Evolutionary conservation across 2,797 vertebrate genomes (phyloP).

Genomic region (Streptopelia turtur): DNA sequence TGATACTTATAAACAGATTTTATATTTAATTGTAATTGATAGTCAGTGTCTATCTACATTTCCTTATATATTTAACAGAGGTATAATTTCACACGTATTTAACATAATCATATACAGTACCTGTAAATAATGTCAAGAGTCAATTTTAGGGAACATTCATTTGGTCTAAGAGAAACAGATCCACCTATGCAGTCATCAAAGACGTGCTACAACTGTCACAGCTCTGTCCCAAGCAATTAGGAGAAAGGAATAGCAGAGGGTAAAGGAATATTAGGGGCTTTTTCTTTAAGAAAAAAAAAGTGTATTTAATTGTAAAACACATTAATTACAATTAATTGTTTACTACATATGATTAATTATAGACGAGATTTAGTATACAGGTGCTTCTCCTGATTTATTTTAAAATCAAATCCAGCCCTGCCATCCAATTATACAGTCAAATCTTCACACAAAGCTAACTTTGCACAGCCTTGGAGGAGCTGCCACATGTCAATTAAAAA

Average conservation of each 20-base stretch:
- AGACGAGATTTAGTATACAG: background rate
- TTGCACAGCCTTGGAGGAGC: background rate
- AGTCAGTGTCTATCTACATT: background rate
- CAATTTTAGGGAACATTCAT: background rate
- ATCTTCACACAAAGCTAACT: background rate
- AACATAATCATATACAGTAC: background rate
- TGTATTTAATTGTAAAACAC: background rate
- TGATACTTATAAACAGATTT: background rate
- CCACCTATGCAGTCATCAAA: background rate
- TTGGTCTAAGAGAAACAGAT: background rate
- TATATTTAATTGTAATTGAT: background rate
- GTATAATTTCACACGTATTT: background rate
- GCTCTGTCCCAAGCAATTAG: background rate
- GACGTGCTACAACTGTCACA: background rate
- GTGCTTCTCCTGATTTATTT: background rate
- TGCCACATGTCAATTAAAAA: constrained; percentile 15
- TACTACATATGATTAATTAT: background rate
- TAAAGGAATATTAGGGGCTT: background rate
- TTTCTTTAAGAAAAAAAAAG: background rate
- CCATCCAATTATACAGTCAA: background rate
- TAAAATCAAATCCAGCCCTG: background rate
- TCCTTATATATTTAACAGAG: background rate
- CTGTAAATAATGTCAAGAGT: background rate
- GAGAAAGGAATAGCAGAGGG: background rate
- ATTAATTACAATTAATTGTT: background rate